Conservation (phyloP, 2,888 invertebrate species). For the Cheilosia vulpina region DNA sequence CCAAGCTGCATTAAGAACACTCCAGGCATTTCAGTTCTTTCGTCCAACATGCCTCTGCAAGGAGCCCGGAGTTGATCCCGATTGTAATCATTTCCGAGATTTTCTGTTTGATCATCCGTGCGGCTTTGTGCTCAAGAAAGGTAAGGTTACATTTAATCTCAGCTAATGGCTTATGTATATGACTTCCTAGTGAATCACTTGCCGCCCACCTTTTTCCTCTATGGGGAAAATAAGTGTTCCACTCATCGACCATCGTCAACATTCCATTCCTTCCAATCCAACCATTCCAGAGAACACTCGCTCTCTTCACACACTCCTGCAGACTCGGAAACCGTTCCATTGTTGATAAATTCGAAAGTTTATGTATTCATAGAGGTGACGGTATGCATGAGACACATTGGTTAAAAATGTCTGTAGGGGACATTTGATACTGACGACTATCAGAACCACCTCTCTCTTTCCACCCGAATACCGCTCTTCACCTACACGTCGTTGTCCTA, state of each 20-base stretch:
- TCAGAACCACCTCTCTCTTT: conserved; percentile 1
- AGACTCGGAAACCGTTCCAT: conserved; percentile 23
- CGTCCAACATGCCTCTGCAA: conserved; percentile 96
- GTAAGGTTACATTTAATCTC: conserved; percentile 84
- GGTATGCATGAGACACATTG: conserved; percentile 50
- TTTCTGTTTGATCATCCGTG: conserved; percentile 97
- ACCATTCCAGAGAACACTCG: not conserved
- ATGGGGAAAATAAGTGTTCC: not conserved
- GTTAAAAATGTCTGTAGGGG: conserved; percentile 46
- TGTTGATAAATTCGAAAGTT: conserved; percentile 49
- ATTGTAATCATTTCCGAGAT: conserved; percentile 96
- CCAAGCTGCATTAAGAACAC: conserved; percentile 93
- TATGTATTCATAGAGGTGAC: conserved; percentile 21
- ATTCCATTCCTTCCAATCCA: not conserved
- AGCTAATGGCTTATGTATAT: conserved; percentile 65
- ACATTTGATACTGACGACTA: conserved; percentile 18
- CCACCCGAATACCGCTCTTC: conserved; percentile 1
- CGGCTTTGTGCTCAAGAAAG: conserved; percentile 94
- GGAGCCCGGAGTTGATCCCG: conserved; percentile 95
- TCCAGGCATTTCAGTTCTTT: conserved; percentile 96
- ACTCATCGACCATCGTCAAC: conserved; percentile 20
- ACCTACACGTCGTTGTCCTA: conserved; percentile 3
- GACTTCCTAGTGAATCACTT: conserved; percentile 18
- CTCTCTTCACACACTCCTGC: not conserved
- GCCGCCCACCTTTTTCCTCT: not conserved